These are phyloP conservation scores for Coregonus ussuriensis DNA, from an alignment of 2,797 vertebrate species.

Conservation along the genomic window DNA sequence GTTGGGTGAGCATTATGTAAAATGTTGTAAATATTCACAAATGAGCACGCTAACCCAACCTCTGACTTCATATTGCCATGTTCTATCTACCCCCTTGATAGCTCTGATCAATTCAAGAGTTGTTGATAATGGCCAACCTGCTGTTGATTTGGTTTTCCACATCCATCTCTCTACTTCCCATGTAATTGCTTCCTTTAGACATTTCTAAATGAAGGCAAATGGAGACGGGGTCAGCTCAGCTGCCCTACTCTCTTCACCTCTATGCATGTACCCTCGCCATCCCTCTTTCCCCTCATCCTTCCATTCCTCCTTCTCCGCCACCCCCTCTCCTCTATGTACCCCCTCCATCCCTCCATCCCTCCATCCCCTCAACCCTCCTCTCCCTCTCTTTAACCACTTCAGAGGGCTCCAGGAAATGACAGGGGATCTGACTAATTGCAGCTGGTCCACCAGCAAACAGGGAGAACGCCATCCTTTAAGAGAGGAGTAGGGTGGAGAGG, in stretches of 20 bases:
- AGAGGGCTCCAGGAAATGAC: conserved; percentile 79
- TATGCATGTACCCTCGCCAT: conserved; percentile 62
- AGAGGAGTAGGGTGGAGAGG: conserved; percentile 24
- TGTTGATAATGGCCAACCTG: conserved; percentile 73
- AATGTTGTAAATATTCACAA: too few relatives aligned
- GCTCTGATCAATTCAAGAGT: conserved; percentile 54
- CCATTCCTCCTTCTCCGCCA: not conserved
- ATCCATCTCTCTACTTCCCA: conserved; percentile 74
- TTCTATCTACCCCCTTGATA: not conserved
- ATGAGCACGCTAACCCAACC: too few relatives aligned
- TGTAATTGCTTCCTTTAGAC: conserved; percentile 76
- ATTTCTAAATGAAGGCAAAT: conserved; percentile 78
- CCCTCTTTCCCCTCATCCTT: not conserved
- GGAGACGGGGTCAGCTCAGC: conserved; percentile 42
- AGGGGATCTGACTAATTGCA: conserved; percentile 74
- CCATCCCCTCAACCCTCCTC: not conserved
- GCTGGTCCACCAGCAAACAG: conserved; percentile 52
- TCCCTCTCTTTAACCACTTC: conserved; percentile 66
- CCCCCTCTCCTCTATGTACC: not conserved
- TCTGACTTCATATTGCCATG: too few relatives aligned
- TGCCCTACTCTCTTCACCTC: too few relatives aligned
- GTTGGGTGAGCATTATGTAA: too few relatives aligned
- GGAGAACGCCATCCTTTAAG: conserved; percentile 59
- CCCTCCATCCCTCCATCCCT: not conserved
- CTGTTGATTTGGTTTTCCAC: conserved; percentile 71